A percentile compares a stretch with the other conserved stretches of the same genome.
phyloP scores from a whole-genome alignment of 2,113 vertebrate species.

The Copsychus sechellarum region DNA sequence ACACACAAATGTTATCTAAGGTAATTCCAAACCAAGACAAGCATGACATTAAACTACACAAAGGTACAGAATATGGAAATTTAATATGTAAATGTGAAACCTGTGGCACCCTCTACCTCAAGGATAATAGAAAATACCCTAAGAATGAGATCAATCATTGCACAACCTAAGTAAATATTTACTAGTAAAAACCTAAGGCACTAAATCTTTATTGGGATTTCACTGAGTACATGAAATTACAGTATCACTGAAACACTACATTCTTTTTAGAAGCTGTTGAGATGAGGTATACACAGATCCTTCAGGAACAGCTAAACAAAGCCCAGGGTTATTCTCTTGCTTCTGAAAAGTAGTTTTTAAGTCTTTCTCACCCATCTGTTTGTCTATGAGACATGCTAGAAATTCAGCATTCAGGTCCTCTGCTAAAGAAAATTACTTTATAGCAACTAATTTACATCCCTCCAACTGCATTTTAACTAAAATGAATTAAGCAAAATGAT shows the following conservation, averaged over 20 bases:
- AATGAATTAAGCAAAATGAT: background rate
- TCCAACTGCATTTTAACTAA: background rate
- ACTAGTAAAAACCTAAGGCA: slow-evolving; percentile 38
- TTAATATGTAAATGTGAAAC: background rate
- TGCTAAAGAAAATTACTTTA: background rate
- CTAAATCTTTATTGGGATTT: background rate
- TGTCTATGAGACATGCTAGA: background rate
- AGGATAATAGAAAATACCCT: background rate
- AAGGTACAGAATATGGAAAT: background rate
- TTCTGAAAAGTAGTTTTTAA: background rate
- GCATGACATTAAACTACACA: background rate
- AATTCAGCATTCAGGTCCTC: background rate
- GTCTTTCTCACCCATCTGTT: background rate
- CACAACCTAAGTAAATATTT: background rate
- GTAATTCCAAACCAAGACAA: background rate
- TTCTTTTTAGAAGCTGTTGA: slow-evolving; percentile 39
- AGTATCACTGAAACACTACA: background rate
- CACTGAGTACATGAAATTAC: background rate
- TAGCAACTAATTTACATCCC: background rate
- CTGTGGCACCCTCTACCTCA: background rate
- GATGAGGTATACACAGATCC: background rate
- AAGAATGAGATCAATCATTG: background rate
- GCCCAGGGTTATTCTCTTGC: background rate
- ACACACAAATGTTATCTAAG: background rate
- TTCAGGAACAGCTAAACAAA: background rate